Evolutionary conservation across 2,113 vertebrate species (phyloP).

Genomic region (Engystomops pustulosus): DNA sequence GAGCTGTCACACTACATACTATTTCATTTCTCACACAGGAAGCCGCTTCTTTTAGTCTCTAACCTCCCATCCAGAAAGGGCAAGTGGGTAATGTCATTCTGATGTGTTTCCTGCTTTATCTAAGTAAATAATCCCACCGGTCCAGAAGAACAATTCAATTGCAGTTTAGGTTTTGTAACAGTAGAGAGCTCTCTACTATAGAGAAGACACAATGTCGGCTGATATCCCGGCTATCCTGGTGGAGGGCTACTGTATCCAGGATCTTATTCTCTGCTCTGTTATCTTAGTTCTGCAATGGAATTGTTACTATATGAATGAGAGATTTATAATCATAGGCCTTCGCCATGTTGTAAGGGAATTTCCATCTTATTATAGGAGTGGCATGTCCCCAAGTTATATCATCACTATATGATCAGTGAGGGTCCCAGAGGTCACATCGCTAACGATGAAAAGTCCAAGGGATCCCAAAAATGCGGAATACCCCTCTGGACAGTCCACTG

Average conservation of each 20-base stretch:
- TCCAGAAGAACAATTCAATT: background rate
- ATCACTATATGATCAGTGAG: no score
- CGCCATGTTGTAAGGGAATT: no score
- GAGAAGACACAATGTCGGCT: background rate
- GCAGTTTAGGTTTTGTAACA: constrained; percentile 34
- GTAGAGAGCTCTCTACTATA: constrained; percentile 53
- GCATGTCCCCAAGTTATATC: no score
- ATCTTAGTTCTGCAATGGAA: background rate
- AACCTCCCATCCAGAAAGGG: constrained; percentile 38
- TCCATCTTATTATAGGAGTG: no score
- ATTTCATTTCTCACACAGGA: constrained; percentile 42
- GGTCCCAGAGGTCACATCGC: no score
- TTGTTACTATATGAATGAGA: background rate
- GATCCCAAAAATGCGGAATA: no score
- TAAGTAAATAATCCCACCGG: constrained; percentile 31
- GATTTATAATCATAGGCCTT: background rate
- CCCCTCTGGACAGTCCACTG: no score
- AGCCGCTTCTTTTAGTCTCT: constrained; percentile 26
- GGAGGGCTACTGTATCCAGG: background rate
- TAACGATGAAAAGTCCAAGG: no score
- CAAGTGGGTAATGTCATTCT: constrained; percentile 46
- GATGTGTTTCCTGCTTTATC: constrained; percentile 36
- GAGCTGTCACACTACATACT: constrained; percentile 32
- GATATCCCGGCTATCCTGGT: background rate
- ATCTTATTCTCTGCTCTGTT: background rate